Evolutionary conservation across 2,888 invertebrate genomes (phyloP), one percentile per base, ranked within the genome.

Genomic region (Drosophila tanythrix): DNA sequence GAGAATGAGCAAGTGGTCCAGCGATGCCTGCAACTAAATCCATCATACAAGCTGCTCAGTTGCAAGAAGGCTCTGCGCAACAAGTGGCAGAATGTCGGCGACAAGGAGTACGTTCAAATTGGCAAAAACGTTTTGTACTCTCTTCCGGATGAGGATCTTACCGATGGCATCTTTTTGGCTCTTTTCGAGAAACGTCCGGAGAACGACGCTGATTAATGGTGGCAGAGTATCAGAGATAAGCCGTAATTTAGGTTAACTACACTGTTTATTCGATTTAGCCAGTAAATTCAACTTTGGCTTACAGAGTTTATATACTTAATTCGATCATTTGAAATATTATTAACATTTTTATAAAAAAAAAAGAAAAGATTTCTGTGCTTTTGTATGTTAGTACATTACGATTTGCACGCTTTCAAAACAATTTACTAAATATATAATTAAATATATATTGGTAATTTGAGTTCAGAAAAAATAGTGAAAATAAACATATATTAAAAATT

Each of bases 121-220:
- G 96, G 96, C 5, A 94, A 95, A 10, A 95, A 95, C 74, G 98
- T 98, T 91, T 91, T 99, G 48, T 96, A 98, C 90, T 95, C 97
- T 0, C 95, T 94, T 79, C 96, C 97, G 0, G 95, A 96, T 7
- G 93, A 94, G 0, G 98, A 98, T 93, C 93, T 95, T 7, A 98
- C 98, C 0, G 98, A 97, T 92, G 99, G 99, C 3, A 99, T 99
- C 93, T 99, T 99, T 93, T 95, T 99, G 40, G 98, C 99, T 1
- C 95, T 98, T 59, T 96, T 99, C 85, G 97, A 97, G 92, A 94
- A 95, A 56, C 75, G 81, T 1, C 65, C 50, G 1, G 82, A 72
- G 0, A 61, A 43, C 13, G 76, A 74, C 2, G 55, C 60, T 1
- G 69, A 79, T 4, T 68, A 70, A 25, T 21, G 11, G 2, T 8